Evolutionary conservation across 2,888 invertebrate species (phyloP), one percentile per base, ranked within the genome.

Genomic region (Cheilosia soror): DNA sequence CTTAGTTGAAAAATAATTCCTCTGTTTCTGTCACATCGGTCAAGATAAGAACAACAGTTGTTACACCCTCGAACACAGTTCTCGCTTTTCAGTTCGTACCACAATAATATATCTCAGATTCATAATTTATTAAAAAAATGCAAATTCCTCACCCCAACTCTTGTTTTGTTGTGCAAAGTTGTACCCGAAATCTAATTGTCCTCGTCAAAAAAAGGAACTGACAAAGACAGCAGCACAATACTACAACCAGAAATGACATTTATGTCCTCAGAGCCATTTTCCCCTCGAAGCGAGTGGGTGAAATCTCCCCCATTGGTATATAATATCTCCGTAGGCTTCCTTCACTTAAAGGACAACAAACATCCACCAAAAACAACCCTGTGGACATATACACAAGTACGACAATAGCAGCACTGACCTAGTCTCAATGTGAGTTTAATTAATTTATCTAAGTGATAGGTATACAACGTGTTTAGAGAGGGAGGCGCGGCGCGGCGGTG

Each of bases 371-470:
- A 47, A 33, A 5, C 60, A 65, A 58, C 69, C 79, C 69, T 40
- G 57, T 47, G 75, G 69, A 58, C 68, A 79, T 37, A 78, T 42
- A 68, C 37, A 15, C n/a, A 84, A 77, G 66, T 15, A 77, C 25
- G 72, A 82, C 72, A 82, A 66, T 40, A 77, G 37, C 66, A 82
- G 72, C 71, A 77, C 80, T 80, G 85, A 85, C 85, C 85, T 80
- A 80, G 60, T 80, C 75, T 57, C 62, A 66, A 77, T 81, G 71
- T 31, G 72, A 72, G 62, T 63, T 76, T 81, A 81, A 85, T 85
- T 85, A 85, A 77, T 85, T 85, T 77, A 81, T 80, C 76, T 58
- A 72, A 79, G 69, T 78, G 68, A 63, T n/a, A n/a, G n/a, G n/a
- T 66, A 78, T 62, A 63, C 79, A 77, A 44, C 49, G 55, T 72